Base-by-base conservation (phyloP, 2,113 vertebrate genomes). In the Toxotes chatareus region DNA sequence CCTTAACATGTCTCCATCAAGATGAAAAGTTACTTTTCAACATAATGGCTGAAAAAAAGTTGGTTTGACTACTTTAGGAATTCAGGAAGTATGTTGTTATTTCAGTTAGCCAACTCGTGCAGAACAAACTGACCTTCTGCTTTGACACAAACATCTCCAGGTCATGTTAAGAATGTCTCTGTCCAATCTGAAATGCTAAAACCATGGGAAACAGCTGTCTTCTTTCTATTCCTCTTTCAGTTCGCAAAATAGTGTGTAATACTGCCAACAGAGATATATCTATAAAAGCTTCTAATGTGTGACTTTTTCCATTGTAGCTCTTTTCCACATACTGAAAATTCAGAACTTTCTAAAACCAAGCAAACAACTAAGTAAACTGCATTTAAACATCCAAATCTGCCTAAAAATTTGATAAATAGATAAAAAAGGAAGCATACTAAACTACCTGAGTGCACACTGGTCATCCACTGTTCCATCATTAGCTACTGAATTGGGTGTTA, bases 401-500 rank as follows among this genome's bases (percentile, higher is more conserved):
- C 1, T 14, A 23, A 27, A 56, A 36, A 40, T 16, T 8, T 0
- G 3, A 13, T 23, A 8, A 0, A 21, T 0, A 27, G 27, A 44
- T 13, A 14, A 32, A 31, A 3, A n/a, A 2, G 0, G n/a, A 76
- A 61, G 44, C 23, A n/a, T 34, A 60, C 8, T 31, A 5, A 75
- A 59, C 4, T 57, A 42, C 5, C 36, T 44, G 10, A 46, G 47
- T 40, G 31, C n/a, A 46, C 2, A 17, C 0, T 60, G 44, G 17
- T 49, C 4, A 47, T 73, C 44, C 46, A 44, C 10, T 63, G 47
- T 51, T 73, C 47, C 44, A 51, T 34, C 5, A 49, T 53, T 34
- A 59, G n/a, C 16, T n/a, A 9, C 60, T 34, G 74, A 74, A 85
- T 71, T 40, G 66, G 32, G 74, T 63, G 74, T 51, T 71, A 57